Conservation (phyloP, 2,888 invertebrate genomes). For the Lumbricus terrestris region DNA sequence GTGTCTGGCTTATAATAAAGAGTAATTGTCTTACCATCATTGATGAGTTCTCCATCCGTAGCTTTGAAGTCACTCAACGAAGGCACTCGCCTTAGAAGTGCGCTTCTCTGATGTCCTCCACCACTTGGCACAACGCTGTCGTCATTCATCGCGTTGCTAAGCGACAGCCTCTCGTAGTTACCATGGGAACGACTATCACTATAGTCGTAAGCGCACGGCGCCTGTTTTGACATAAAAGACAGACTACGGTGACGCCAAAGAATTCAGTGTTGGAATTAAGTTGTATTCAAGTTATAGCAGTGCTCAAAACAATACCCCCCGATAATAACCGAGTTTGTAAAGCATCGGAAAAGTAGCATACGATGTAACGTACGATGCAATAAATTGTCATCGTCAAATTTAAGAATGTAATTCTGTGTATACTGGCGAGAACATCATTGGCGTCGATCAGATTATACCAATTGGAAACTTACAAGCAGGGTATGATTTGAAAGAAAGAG, state of each 20-base stretch:
- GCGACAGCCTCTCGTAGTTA: not conserved
- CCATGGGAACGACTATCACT: not conserved
- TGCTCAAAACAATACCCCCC: not conserved
- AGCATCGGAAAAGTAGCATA: not conserved
- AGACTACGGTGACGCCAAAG: not conserved
- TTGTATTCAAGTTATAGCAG: not conserved
- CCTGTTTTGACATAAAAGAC: not conserved
- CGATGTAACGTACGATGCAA: not conserved
- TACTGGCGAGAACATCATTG: too few relatives aligned
- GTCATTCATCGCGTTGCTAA: not conserved
- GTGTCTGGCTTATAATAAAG: not conserved
- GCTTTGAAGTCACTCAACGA: not conserved
- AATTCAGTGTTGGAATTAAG: not conserved
- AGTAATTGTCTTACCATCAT: not conserved
- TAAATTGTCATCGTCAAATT: too few relatives aligned
- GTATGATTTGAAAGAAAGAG: too few relatives aligned
- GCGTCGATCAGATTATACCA: too few relatives aligned
- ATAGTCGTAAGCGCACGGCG: constrained; percentile 6
- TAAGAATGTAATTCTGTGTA: too few relatives aligned
- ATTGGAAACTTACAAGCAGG: too few relatives aligned
- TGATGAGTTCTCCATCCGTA: not conserved
- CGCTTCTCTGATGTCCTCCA: not conserved
- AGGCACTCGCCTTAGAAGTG: not conserved
- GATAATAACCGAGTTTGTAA: not conserved
- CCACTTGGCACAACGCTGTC: constrained; percentile 10